Percentiles rank a stretch among this genome's conserved stretches.
Evolutionary conservation across 1,140 invertebrate genomes (phyloP).

Genomic region (Drosophila truncata): DNA sequence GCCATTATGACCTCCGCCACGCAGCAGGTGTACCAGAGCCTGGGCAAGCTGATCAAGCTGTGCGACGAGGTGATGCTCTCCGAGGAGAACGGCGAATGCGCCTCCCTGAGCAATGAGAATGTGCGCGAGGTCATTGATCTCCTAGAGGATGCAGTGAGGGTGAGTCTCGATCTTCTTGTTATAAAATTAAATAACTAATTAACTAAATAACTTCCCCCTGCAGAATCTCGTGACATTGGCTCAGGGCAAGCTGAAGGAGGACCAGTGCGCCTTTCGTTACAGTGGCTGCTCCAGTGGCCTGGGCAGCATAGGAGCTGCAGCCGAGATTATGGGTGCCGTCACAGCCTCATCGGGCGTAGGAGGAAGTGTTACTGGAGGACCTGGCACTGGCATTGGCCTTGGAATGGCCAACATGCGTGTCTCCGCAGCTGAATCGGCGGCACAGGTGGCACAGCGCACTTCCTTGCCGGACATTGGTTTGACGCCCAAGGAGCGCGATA

Average conservation of each 20-base stretch:
- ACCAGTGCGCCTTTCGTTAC: conserved; percentile 72
- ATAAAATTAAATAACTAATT: no score
- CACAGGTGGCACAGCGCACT: conserved; percentile 86
- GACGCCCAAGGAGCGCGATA: conserved; percentile 88
- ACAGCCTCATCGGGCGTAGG: conserved; percentile 33
- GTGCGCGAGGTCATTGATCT: conserved; percentile 92
- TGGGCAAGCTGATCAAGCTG: conserved; percentile 94
- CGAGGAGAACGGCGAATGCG: conserved; percentile 87
- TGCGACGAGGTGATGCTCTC: conserved; percentile 94
- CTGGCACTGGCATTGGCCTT: conserved; percentile 21
- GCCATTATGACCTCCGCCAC: conserved; percentile 89
- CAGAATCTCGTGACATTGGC: conserved; percentile 89
- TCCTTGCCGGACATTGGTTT: conserved; percentile 92
- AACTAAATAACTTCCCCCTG: no score
- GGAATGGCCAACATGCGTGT: conserved; percentile 35
- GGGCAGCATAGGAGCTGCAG: conserved; percentile 70
- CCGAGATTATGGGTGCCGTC: conserved; percentile 70
- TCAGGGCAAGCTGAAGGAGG: conserved; percentile 89
- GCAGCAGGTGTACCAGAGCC: conserved; percentile 93
- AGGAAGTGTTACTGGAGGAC: conserved; percentile 1
- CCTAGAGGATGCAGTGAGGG: conserved; percentile 92
- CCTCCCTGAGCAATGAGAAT: conserved; percentile 89
- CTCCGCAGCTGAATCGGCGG: conserved; percentile 64
- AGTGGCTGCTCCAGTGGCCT: conserved; percentile 50
- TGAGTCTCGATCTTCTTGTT: conserved; percentile 64